These are phyloP conservation scores for Coptotermes formosanus DNA, from an alignment of 1,140 invertebrate species.

Conservation along the genomic window DNA sequence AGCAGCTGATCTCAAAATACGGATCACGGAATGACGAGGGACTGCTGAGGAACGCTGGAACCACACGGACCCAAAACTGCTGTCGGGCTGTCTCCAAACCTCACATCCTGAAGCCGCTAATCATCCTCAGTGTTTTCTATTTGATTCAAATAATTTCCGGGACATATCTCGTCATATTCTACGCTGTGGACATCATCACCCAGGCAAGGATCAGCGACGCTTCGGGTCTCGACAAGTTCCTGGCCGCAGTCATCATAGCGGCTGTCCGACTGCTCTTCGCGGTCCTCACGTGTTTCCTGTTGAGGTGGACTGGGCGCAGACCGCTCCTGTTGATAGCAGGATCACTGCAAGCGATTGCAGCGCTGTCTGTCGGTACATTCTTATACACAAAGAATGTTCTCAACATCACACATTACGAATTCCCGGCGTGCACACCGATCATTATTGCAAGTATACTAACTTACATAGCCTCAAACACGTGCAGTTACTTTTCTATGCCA, in stretches of 20 bases:
- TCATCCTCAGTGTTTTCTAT: constrained; percentile 69
- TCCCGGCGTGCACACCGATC: constrained; percentile 41
- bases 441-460: constrained; percentile 55
- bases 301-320: constrained; percentile 61
- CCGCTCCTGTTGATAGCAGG: constrained; percentile 63
- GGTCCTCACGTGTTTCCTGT: constrained; percentile 59
- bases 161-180: constrained; percentile 71
- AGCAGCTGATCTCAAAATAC: neutral
- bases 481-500: constrained; percentile 68
- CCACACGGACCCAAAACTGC: neutral
- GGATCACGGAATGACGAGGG: neutral
- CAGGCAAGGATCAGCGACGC: constrained; percentile 51
- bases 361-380: constrained; percentile 56
- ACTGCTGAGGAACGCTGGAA: neutral
- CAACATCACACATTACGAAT: neutral
- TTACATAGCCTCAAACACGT: constrained; percentile 68
- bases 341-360: constrained; percentile 49
- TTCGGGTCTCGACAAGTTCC: constrained; percentile 47
- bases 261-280: constrained; percentile 60
- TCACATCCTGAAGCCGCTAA: constrained; percentile 60
- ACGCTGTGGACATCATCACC: constrained; percentile 66
- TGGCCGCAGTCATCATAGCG: constrained; percentile 64
- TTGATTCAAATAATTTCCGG: constrained; percentile 68
- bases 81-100: neutral
- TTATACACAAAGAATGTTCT: constrained; percentile 42